Conservation (phyloP, 2,113 vertebrate species). For the Epinephelus cyanopodus region DNA sequence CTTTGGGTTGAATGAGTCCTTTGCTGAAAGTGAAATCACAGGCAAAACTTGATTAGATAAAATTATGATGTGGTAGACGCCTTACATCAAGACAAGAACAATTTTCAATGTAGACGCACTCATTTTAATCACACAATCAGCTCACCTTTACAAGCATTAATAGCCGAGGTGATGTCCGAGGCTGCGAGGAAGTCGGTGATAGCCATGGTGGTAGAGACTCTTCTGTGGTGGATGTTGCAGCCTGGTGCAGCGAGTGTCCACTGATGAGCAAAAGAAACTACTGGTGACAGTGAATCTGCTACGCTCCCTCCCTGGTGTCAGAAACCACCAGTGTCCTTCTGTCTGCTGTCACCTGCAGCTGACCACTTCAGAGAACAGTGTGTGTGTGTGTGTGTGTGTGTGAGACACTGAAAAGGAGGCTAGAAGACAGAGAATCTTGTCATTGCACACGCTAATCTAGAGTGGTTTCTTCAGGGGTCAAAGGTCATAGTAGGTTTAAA, state of each 20-base stretch:
- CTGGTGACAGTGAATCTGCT: slow-evolving; percentile 26
- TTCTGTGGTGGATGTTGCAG: slow-evolving; percentile 30
- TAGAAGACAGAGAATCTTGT: no score
- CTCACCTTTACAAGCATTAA: slow-evolving; percentile 85
- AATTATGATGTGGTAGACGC: not conserved
- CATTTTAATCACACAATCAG: not conserved
- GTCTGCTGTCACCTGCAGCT: slow-evolving; percentile 76
- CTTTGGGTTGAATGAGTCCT: slow-evolving; percentile 79
- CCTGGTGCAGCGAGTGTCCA: slow-evolving; percentile 20
- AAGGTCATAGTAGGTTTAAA: slow-evolving; percentile 11
- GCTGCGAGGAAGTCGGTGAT: slow-evolving; percentile 83
- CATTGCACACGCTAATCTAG: not conserved
- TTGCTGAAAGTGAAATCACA: slow-evolving; percentile 64
- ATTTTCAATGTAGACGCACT: not conserved
- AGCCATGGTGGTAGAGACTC: slow-evolving; percentile 75
- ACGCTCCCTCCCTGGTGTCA: slow-evolving; percentile 65
- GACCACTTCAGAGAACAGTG: slow-evolving; percentile 59
- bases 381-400: not conserved
- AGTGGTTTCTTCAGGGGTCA: slow-evolving; percentile 27
- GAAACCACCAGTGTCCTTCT: slow-evolving; percentile 76
- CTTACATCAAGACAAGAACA: not conserved
- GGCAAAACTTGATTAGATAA: not conserved
- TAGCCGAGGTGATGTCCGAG: slow-evolving; percentile 83
- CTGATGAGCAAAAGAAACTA: slow-evolving; percentile 47
- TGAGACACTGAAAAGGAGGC: no score